These are phyloP conservation scores for Lithophane ornitopus DNA, from an alignment of 2,888 invertebrate species.

Conservation along the genomic window DNA sequence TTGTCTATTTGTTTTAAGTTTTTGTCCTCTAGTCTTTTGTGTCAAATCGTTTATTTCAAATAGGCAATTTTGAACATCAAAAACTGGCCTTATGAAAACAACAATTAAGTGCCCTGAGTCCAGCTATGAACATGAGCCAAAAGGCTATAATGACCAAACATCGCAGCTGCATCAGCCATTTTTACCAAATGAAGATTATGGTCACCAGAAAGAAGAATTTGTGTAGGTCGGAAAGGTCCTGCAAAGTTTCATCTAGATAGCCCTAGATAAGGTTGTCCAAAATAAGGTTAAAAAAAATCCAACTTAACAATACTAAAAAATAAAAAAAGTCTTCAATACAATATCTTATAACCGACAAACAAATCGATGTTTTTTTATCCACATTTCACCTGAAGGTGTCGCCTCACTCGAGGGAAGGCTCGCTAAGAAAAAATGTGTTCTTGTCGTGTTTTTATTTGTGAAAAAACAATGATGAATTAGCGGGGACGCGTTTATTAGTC, in stretches of 20 bases:
- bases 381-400: slow-evolving; percentile 68
- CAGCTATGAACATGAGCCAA: neutral
- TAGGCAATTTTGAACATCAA: too few species aligned
- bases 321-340: neutral
- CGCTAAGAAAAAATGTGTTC: slow-evolving; percentile 77
- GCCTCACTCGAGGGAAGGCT: slow-evolving; percentile 53
- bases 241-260: neutral
- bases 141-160: neutral
- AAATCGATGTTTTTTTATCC: slow-evolving; percentile 42
- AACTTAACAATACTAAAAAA: neutral
- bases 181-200: neutral
- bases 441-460: slow-evolving; percentile 88
- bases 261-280: neutral
- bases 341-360: slow-evolving; percentile 16
- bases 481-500: slow-evolving; percentile 83
- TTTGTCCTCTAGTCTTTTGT: neutral
- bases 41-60: too few species aligned
- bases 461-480: slow-evolving; percentile 88
- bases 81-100: neutral
- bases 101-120: too few species aligned
- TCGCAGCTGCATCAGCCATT: neutral
- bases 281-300: neutral
- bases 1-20: slow-evolving; percentile 8
- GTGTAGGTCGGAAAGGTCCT: neutral
- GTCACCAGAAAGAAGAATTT: neutral